phyloP scores from a whole-genome alignment of 2,797 vertebrate genomes.

The Otolemur crassicaudatus region DNA sequence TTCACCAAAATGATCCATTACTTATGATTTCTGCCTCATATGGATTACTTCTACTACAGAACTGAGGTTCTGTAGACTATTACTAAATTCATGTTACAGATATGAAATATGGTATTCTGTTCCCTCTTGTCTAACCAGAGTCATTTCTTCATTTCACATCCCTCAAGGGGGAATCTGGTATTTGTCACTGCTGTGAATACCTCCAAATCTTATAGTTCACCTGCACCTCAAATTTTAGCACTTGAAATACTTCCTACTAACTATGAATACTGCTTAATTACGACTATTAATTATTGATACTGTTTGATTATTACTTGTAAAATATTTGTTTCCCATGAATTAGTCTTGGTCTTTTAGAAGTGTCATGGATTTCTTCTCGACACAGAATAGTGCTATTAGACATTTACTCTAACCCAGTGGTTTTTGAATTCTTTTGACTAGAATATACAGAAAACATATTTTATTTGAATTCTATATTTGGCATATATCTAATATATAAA shows the following conservation, averaged over 20 bases:
- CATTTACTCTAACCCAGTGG: conserved; percentile 37
- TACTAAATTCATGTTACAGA: conserved; percentile 30
- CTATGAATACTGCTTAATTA: conserved; percentile 2
- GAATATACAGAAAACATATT: conserved; percentile 10
- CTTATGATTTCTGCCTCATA: conserved; percentile 20
- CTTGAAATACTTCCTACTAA: conserved; percentile 18
- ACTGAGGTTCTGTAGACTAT: not conserved
- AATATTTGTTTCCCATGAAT: not conserved
- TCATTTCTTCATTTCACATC: not conserved
- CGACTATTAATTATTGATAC: not conserved
- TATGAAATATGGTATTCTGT: not conserved
- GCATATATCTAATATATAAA: conserved; percentile 29
- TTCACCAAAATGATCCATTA: conserved; percentile 41
- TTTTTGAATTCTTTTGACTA: not conserved
- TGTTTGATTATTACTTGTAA: conserved; percentile 33
- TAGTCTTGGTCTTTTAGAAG: conserved; percentile 29
- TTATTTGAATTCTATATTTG: conserved; percentile 33
- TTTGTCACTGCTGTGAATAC: not conserved
- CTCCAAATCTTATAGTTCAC: not conserved
- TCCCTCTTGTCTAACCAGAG: not conserved
- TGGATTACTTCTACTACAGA: not conserved
- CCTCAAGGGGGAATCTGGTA: not conserved
- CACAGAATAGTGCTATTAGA: not conserved
- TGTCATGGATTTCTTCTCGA: not conserved
- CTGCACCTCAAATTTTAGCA: conserved; percentile 1